phyloP scores from a whole-genome alignment of 2,113 vertebrate species.

The Henicopernis longicauda region DNA sequence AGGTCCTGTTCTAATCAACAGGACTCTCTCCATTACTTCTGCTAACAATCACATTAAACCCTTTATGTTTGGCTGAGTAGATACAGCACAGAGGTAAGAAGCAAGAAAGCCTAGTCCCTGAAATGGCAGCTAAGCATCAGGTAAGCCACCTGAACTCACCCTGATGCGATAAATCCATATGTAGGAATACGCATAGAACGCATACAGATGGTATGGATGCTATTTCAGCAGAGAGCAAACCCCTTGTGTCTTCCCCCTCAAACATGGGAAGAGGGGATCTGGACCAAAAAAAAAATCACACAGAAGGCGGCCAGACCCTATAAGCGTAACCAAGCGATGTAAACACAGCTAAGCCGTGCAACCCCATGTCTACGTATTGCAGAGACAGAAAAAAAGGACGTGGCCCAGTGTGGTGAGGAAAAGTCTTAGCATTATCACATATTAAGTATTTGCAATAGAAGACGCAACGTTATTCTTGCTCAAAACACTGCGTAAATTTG shows the following conservation, averaged over 20 bases:
- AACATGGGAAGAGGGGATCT: not conserved
- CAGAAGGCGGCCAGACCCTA: not conserved
- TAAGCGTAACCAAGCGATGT: not conserved
- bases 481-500: not conserved
- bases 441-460: not conserved
- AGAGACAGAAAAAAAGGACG: not conserved
- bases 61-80: conserved; percentile 20
- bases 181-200: not conserved
- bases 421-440: not conserved
- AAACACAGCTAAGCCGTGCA: not conserved
- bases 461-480: not conserved
- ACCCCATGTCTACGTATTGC: not conserved
- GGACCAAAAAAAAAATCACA: not conserved
- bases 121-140: conserved; percentile 45
- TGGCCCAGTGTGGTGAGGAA: not conserved
- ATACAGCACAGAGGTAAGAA: conserved; percentile 54
- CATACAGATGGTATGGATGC: not conserved
- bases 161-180: not conserved
- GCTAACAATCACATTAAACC: conserved; percentile 2
- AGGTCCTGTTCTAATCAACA: not conserved
- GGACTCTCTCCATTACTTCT: conserved; percentile 21
- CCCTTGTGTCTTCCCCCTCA: not conserved
- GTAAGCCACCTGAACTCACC: conserved; percentile 18
- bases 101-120: conserved; percentile 35
- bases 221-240: not conserved